Percentiles rank a stretch among this genome's conserved stretches.
Conservation (phyloP, 2,113 vertebrate genomes). For the Sisor rabdophorus region DNA sequence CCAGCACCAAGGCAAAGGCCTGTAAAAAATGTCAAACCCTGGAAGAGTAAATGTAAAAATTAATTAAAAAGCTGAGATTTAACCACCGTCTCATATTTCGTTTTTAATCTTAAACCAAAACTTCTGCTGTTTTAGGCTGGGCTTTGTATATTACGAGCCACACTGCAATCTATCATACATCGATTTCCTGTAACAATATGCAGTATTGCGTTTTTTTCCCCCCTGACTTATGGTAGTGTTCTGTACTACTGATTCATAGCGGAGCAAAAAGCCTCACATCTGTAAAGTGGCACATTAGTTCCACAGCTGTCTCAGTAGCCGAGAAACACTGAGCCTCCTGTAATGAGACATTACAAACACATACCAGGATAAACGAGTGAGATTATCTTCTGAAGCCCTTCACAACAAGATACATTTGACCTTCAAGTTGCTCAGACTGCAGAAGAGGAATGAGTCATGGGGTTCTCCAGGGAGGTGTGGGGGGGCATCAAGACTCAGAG, state of each 20-base stretch:
- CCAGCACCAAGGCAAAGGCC: too few relatives aligned
- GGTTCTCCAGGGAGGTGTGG: neutral
- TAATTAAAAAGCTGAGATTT: too few relatives aligned
- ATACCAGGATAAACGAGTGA: constrained; percentile 19
- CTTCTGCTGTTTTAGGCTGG: too few relatives aligned
- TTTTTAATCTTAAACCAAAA: too few relatives aligned
- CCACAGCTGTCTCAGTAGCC: neutral
- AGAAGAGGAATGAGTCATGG: constrained; percentile 20
- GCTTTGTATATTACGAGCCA: neutral
- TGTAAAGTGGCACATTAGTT: neutral
- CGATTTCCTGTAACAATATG: neutral
- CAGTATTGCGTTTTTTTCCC: neutral
- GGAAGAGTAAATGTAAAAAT: too few relatives aligned
- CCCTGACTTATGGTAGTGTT: neutral
- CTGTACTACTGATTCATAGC: neutral
- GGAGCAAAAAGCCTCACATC: neutral
- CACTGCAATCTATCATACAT: neutral
- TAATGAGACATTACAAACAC: constrained; percentile 25
- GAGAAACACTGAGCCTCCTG: neutral
- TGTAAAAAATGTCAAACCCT: too few relatives aligned
- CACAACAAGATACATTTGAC: constrained; percentile 15
- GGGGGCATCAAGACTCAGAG: constrained; percentile 7
- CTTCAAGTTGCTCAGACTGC: constrained; percentile 3
- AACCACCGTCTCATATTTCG: too few relatives aligned
- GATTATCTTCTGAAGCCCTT: constrained; percentile 23